These are phyloP conservation scores for Tenthredo notha DNA, from an alignment of 2,888 invertebrate genomes.

Conservation along the genomic window DNA sequence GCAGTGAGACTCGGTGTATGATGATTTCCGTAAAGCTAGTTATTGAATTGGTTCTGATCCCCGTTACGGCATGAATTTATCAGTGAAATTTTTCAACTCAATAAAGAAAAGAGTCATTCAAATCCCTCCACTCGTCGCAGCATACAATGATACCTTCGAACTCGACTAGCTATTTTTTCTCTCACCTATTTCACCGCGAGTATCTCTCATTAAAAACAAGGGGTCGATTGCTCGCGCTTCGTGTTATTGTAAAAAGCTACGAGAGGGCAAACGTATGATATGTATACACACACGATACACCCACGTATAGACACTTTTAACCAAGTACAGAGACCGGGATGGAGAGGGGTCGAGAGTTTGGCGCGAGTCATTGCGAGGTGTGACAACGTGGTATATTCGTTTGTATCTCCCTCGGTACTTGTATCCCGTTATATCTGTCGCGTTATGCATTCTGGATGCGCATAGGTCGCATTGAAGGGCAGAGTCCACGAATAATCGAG, in stretches of 20 bases:
- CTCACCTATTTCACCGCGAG: slow-evolving; percentile 49
- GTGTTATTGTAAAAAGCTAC: slow-evolving; percentile 72
- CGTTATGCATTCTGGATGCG: slow-evolving; percentile 36
- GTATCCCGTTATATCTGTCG: slow-evolving; percentile 32
- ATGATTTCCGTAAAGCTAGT: neutral
- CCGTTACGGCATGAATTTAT: neutral
- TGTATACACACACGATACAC: slow-evolving; percentile 4
- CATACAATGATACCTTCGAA: slow-evolving; percentile 43
- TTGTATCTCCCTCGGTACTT: slow-evolving; percentile 71
- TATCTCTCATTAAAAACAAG: slow-evolving; percentile 78
- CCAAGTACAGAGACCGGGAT: slow-evolving; percentile 37
- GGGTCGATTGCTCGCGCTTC: slow-evolving; percentile 72
- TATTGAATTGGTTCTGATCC: neutral
- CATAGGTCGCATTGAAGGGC: slow-evolving; percentile 42
- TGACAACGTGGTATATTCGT: slow-evolving; percentile 78
- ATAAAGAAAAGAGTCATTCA: neutral
- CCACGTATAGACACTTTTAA: neutral
- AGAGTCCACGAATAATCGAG: slow-evolving; percentile 52
- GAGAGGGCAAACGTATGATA: slow-evolving; percentile 27
- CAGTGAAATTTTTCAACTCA: neutral
- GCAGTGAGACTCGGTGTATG: neutral
- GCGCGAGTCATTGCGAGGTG: slow-evolving; percentile 77
- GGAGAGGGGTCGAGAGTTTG: slow-evolving; percentile 45
- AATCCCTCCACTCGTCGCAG: neutral
- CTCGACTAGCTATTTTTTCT: slow-evolving; percentile 41